Evolutionary conservation across 2,113 vertebrate genomes (phyloP), one percentile per base, ranked within the genome.

Genomic region (Ursus arctos): DNA sequence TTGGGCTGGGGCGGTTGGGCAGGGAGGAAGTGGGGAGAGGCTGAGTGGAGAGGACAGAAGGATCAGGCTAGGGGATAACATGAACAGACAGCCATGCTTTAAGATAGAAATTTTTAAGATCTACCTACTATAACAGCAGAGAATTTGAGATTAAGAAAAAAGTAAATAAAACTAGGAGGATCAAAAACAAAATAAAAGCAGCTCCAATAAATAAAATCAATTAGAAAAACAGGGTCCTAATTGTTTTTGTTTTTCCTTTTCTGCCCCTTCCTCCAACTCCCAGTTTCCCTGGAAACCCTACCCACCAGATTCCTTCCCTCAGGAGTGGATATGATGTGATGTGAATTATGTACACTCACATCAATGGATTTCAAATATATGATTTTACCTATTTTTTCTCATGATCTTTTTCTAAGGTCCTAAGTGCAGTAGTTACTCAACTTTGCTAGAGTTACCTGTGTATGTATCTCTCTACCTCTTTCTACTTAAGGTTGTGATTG

Each of bases 161-260:
- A 71, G 47, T 28, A 93, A 82, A 67, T 74, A 61, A 69, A 51
- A 95, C 36, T 55, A 8, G 55, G 49, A 88, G 5, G 28, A 71
- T n/a, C 22, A 92, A 77, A 84, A 86, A 40, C 19, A 81, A 80
- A 95, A 97, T n/a, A 81, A 89, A 88, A 28, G 22, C 14, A 82
- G 51, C 36, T 47, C 16, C 24, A 87, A 79, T 53, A 74, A 77
- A 92, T 57, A 88, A 19, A 90, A 77, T n/a, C n/a, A 59, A 49
- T 85, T 22, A 87, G 33, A 18, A 51, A 94, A 92, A 72, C 57
- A 18, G 19, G 57, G 33, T 43, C 40, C 43, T 19, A 57, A 65
- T 36, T 69, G 36, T 4, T 43, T 59, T 83, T 59, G 36, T 13
- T 79, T n/a, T 82, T 36, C 31, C 7, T 69, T 61, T 90, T 76